A percentile compares a stretch with the other conserved stretches of the same genome.
phyloP scores from a whole-genome alignment of 1,140 invertebrate species.

The Bombus pyrosoma region DNA sequence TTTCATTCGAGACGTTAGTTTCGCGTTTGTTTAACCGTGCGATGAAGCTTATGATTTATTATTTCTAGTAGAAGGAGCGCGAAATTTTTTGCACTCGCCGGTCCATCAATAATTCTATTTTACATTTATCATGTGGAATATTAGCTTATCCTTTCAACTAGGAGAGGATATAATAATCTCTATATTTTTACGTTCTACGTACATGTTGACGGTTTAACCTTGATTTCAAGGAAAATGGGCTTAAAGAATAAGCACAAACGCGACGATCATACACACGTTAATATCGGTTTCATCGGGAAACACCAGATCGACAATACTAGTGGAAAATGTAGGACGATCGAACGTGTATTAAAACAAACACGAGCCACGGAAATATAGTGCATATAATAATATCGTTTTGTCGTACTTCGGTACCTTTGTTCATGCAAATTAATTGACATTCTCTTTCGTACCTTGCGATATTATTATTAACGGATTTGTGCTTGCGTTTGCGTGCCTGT shows the following conservation, averaged over 20 bases:
- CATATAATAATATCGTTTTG: background rate
- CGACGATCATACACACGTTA: background rate
- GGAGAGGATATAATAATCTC: background rate
- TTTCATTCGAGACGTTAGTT: background rate
- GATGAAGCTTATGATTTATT: constrained; percentile 5
- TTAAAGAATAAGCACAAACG: background rate
- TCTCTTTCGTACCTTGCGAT: background rate
- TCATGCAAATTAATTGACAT: background rate
- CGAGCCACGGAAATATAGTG: background rate
- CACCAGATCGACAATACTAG: background rate
- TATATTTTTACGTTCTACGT: background rate
- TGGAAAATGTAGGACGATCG: constrained; percentile 33
- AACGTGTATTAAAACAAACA: constrained; percentile 20
- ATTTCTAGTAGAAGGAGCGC: background rate
- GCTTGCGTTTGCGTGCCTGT: no score
- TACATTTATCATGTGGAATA: background rate
- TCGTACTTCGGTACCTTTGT: background rate
- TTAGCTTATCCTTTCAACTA: constrained; percentile 21
- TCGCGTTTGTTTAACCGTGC: no score
- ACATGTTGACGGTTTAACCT: background rate
- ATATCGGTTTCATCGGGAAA: constrained; percentile 5
- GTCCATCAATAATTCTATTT: background rate
- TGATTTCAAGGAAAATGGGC: constrained; percentile 9
- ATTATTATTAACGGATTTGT: no score
- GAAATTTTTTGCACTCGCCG: background rate